These are phyloP conservation scores for Heliothis virescens DNA, from an alignment of 1,140 invertebrate species.

Conservation along the genomic window DNA sequence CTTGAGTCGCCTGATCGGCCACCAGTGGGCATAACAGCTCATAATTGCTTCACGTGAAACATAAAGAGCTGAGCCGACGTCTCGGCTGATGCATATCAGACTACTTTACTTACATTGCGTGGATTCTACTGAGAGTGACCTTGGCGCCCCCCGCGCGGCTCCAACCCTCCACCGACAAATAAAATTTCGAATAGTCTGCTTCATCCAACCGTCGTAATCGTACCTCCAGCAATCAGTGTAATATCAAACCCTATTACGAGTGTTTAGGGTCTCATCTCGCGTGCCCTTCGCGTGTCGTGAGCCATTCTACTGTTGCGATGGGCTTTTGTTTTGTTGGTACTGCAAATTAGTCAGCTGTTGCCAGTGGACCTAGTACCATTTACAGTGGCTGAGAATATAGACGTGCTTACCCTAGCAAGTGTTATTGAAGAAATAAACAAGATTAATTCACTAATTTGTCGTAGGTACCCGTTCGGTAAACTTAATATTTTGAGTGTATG, in stretches of 20 bases:
- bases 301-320: slow-evolving; percentile 55
- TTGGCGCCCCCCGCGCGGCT: slow-evolving; percentile 68
- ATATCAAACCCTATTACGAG: slow-evolving; percentile 59
- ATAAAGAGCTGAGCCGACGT: slow-evolving; percentile 64
- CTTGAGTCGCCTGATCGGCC: slow-evolving; percentile 54
- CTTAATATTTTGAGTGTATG: slow-evolving; percentile 6
- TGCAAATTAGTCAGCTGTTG: slow-evolving; percentile 82
- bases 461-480: neutral
- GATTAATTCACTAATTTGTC: neutral
- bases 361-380: slow-evolving; percentile 72
- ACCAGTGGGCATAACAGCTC: slow-evolving; percentile 62
- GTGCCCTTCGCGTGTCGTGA: slow-evolving; percentile 52
- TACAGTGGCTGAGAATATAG: slow-evolving; percentile 64
- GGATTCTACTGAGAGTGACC: slow-evolving; percentile 78
- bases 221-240: slow-evolving; percentile 53
- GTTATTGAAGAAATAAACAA: neutral
- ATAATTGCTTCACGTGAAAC: slow-evolving; percentile 75
- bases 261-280: slow-evolving; percentile 59
- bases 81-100: slow-evolving; percentile 42
- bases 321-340: slow-evolving; percentile 77
- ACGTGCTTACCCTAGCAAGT: slow-evolving; percentile 63
- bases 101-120: slow-evolving; percentile 69
- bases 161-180: slow-evolving; percentile 65
- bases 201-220: slow-evolving; percentile 70
- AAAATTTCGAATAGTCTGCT: slow-evolving; percentile 78